Base-by-base conservation (phyloP, 2,888 invertebrate genomes). In the Malachius bipustulatus region DNA sequence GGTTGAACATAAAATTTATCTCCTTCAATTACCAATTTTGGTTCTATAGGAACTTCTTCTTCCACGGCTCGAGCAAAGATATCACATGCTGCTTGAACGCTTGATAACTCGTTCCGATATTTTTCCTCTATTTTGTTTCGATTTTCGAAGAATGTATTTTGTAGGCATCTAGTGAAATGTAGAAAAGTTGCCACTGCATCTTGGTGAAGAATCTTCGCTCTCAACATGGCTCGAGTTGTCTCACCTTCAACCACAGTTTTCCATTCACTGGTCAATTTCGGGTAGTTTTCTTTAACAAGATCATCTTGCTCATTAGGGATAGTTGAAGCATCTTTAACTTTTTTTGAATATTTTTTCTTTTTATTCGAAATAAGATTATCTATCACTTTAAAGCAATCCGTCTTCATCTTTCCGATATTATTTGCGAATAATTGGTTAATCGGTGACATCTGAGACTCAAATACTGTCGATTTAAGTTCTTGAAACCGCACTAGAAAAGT, bases 251-350 rank as follows among this genome's bases (percentile, higher is more conserved):
- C 52, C 6, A 67, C 73, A 52, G 65, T 65, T 11, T 59, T 58
- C 73, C 75, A 77, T 55, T 77, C 75, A 14, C 69, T 64, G 10
- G 71, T 51, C 45, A 71, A 28, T 53, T 52, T 53, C 55, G 63
- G 50, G 59, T 64, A 35, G 45, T 47, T 48, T 33, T 54, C 47
- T 37, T 51, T 51, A 1, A 56, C 50, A 4, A 47, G 46, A 33
- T n/a, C n/a, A n/a, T n/a, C n/a, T n/a, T n/a, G n/a, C n/a, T n/a
- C n/a, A n/a, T n/a, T n/a, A n/a, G n/a, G n/a, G n/a, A n/a, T n/a
- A n/a, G n/a, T n/a, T n/a, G n/a, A n/a, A n/a, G n/a, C n/a, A n/a
- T n/a, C n/a, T n/a, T n/a, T n/a, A n/a, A n/a, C n/a, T n/a, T n/a
- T n/a, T n/a, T n/a, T n/a, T n/a, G n/a, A n/a, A n/a, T n/a, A n/a